Conservation (phyloP, 2,113 vertebrate species). For the Pica pica region DNA sequence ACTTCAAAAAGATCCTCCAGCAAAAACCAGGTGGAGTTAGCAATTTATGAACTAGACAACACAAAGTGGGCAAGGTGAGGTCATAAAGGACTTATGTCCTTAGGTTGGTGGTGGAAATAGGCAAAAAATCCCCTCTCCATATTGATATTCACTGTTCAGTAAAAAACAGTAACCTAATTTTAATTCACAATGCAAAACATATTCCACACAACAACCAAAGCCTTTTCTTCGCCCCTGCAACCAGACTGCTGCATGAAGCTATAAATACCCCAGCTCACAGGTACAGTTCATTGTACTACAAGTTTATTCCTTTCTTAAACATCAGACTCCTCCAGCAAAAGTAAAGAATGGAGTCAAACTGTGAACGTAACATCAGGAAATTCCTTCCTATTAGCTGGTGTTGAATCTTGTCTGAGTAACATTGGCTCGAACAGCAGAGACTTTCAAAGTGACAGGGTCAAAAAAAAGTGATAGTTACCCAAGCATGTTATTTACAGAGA, state of each 20-base stretch:
- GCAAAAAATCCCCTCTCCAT: background rate
- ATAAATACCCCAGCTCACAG: background rate
- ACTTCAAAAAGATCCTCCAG: background rate
- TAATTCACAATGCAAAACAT: background rate
- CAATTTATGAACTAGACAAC: background rate
- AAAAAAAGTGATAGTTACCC: background rate
- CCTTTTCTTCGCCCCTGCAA: background rate
- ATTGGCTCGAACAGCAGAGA: background rate
- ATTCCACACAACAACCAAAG: background rate
- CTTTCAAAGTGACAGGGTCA: background rate
- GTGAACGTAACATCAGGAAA: background rate
- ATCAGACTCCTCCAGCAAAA: background rate
- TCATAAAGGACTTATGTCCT: background rate
- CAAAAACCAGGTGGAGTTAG: background rate
- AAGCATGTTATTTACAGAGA: background rate
- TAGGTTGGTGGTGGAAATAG: background rate
- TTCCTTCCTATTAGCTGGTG: background rate
- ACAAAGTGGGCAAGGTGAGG: background rate
- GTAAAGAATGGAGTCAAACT: background rate
- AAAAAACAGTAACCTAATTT: background rate
- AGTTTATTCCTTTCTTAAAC: background rate
- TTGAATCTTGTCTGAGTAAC: background rate
- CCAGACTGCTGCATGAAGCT: background rate
- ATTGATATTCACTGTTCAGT: background rate
- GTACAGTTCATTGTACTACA: background rate